Evolutionary conservation across 2,113 vertebrate genomes (phyloP).

Genomic region (Procavia capensis): DNA sequence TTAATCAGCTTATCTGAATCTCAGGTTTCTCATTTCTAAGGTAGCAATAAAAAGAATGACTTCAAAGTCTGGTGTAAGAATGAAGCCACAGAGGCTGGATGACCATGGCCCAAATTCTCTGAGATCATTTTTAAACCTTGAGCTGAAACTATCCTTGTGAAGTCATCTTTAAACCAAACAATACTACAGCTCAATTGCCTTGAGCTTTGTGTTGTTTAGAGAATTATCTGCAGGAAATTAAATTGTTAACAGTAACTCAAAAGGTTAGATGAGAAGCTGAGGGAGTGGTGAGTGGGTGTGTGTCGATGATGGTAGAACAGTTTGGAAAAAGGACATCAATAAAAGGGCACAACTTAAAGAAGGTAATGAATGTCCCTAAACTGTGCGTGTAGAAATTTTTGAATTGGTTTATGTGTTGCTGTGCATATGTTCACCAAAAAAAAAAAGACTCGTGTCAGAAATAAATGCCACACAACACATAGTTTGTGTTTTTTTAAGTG

Average conservation of each 20-base stretch:
- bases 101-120: not conserved
- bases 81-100: not conserved
- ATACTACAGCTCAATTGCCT: not conserved
- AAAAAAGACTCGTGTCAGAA: not conserved
- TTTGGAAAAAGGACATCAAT: no score
- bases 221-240: not conserved
- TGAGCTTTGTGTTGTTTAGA: not conserved
- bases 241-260: not conserved
- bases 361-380: not conserved
- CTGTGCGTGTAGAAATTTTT: not conserved
- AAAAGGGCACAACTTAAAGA: not conserved
- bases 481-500: slow-evolving; percentile 1
- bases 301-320: no score
- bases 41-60: slow-evolving; percentile 56
- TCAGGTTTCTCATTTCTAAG: slow-evolving; percentile 62
- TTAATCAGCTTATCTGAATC: slow-evolving; percentile 10
- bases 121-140: not conserved
- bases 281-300: no score
- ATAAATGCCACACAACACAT: not conserved
- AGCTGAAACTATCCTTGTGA: not conserved
- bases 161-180: not conserved
- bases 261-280: not conserved
- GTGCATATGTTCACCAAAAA: not conserved
- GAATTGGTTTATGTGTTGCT: not conserved
- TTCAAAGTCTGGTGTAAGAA: slow-evolving; percentile 1